Percentiles rank a stretch among this genome's conserved stretches.
phyloP scores from a whole-genome alignment of 2,113 vertebrate genomes.

The Hystrix cristata region DNA sequence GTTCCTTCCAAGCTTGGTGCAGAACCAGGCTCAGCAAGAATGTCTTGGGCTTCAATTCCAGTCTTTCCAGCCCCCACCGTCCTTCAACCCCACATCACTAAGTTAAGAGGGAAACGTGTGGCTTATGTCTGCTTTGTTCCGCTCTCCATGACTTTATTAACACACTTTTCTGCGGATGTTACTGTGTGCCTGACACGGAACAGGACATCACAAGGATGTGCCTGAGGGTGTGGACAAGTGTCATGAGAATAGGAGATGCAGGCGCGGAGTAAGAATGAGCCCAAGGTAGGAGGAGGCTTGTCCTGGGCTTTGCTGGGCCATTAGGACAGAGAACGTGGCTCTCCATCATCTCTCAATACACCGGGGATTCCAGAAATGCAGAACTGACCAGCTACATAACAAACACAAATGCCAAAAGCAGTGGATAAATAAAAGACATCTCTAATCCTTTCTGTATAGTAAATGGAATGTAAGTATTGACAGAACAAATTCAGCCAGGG shows the following conservation, averaged over 20 bases:
- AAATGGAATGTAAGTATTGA: too few relatives aligned
- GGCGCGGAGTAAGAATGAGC: rapidly evolving
- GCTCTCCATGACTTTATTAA: rapidly evolving
- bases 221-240: background rate
- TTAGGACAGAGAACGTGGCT: rapidly evolving
- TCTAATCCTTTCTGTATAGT: background rate
- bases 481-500: background rate
- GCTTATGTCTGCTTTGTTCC: background rate
- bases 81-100: background rate
- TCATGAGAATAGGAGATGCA: background rate
- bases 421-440: background rate
- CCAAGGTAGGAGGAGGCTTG: rapidly evolving
- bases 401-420: background rate
- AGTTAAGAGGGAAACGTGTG: rapidly evolving
- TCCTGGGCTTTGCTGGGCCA: rapidly evolving
- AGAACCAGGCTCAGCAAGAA: background rate
- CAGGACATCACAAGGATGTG: background rate
- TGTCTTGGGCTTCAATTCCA: background rate
- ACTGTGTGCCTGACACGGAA: rapidly evolving
- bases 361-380: background rate
- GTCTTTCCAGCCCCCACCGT: rapidly evolving
- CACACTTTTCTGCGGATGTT: rapidly evolving
- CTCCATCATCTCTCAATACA: background rate
- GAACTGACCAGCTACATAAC: background rate
- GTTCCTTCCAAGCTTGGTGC: background rate